A percentile compares a stretch with the other conserved stretches of the same genome.
Conservation (phyloP, 2,888 invertebrate species). For the Ormyrus rosae region DNA sequence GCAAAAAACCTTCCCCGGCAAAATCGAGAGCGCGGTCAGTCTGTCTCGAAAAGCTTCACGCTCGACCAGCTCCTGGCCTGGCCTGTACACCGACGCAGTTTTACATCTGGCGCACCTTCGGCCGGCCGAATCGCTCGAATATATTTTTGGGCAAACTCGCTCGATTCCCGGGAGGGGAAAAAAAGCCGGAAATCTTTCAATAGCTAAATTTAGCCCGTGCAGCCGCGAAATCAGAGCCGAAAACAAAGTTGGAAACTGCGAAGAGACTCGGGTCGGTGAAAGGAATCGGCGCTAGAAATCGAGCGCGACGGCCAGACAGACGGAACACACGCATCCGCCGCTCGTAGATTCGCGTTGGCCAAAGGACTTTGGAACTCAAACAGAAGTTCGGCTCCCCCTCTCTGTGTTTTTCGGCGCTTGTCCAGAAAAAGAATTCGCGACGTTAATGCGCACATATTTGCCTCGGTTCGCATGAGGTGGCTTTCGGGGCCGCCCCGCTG, state of each 20-base stretch:
- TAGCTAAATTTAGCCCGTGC: too few relatives aligned
- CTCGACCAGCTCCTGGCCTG: neutral
- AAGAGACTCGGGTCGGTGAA: too few relatives aligned
- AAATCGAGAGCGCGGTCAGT: conserved; percentile 31
- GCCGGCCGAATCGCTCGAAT: conserved; percentile 12
- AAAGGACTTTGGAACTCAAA: conserved; percentile 15
- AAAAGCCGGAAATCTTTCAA: too few relatives aligned
- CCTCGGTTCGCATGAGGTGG: conserved; percentile 9
- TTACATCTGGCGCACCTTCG: neutral
- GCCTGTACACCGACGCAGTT: neutral
- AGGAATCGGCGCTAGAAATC: too few relatives aligned
- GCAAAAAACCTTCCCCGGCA: neutral
- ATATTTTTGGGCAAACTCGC: neutral
- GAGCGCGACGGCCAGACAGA: too few relatives aligned
- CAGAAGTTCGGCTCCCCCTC: neutral
- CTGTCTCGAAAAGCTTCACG: neutral
- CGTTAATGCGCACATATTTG: conserved; percentile 52
- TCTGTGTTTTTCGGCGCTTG: conserved; percentile 8
- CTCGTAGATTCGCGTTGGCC: too few relatives aligned
- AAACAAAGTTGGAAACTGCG: too few relatives aligned
- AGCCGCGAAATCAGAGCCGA: too few relatives aligned
- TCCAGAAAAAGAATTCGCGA: conserved; percentile 21
- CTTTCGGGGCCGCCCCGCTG: neutral
- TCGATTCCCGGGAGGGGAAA: too few relatives aligned
- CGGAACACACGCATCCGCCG: too few relatives aligned